Evolutionary conservation across 2,888 invertebrate species (phyloP), one percentile per base, ranked within the genome.

Genomic region (Thera britannica): DNA sequence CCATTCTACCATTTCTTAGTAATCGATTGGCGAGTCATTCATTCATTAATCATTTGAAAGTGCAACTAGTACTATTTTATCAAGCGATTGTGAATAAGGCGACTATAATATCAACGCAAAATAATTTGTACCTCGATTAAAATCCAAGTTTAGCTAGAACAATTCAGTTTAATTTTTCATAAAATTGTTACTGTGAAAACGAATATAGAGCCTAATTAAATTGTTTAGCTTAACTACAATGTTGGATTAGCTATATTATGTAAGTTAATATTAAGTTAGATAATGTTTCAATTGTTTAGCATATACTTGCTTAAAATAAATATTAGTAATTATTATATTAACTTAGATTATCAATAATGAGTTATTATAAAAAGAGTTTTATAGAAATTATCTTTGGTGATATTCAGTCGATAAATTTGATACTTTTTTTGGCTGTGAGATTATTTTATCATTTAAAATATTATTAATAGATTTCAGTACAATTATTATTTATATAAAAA

Each of bases 381-480:
- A 48, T 46, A 23, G 36, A 63, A 58, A 8, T 34, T 58, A 36
- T 11, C 2, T 4, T 7, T 36, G 41, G 49, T 23, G 41, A 23
- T 36, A 36, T 6, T 12, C 36, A 12, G 12, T 36, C 8, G 41
- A 2, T 67, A 9, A 5, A 48, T 64, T 65, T 54, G 83, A 73
- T 88, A 90, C 88, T 89, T 91, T 88, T 52, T 90, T 83, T 72
- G 87, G 82, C 87, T 83, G 80, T 84, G 81, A 65, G 76, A 69
- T 86, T 74, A 89, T 85, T 84, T 80, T 72, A 89, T 90, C 86
- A 76, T 75, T 63, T 52, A 55, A 35, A 34, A 48, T 51, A 41
- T 41, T 54, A 11, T 38, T 8, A 52, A 48, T 48, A 48, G 6
- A 51, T 56, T 8, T 59, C 36, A n/a, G 65, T 70, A 70, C 68